These are phyloP conservation scores for Ectemnius continuus DNA, from an alignment of 2,888 invertebrate species.

Conservation along the genomic window DNA sequence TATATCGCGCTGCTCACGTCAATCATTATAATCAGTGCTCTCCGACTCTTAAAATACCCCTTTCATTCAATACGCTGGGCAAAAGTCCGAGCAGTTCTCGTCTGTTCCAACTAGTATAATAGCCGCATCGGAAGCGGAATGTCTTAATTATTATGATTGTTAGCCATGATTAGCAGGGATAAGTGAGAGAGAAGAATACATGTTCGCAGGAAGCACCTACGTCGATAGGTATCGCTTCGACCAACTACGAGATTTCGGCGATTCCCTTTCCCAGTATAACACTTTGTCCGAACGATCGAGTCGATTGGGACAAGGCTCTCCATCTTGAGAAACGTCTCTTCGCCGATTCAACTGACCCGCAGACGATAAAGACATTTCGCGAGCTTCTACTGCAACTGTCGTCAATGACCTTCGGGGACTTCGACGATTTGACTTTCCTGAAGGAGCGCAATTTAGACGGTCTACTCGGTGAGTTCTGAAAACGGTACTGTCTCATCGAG, in stretches of 20 bases:
- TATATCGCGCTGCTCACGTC: too few relatives aligned
- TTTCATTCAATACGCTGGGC: too few relatives aligned
- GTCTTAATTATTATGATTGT: too few relatives aligned
- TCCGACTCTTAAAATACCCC: too few relatives aligned
- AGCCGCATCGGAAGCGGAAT: too few relatives aligned
- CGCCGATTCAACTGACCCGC: slow-evolving; percentile 36
- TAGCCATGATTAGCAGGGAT: background rate
- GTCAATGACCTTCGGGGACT: slow-evolving; percentile 67
- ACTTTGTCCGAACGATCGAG: slow-evolving; percentile 67
- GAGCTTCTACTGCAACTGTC: slow-evolving; percentile 53
- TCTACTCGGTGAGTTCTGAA: slow-evolving; percentile 9
- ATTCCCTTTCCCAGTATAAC: slow-evolving; percentile 70
- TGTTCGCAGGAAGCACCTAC: slow-evolving; percentile 61
- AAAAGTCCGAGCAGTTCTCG: too few relatives aligned
- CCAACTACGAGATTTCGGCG: slow-evolving; percentile 61
- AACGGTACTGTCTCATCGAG: too few relatives aligned
- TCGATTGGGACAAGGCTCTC: slow-evolving; percentile 64
- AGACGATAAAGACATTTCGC: slow-evolving; percentile 46
- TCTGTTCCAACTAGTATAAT: too few relatives aligned
- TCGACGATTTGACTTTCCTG: slow-evolving; percentile 58
- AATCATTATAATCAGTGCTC: too few relatives aligned
- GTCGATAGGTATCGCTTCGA: slow-evolving; percentile 66
- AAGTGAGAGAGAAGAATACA: background rate
- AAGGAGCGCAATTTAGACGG: slow-evolving; percentile 27
- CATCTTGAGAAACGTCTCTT: slow-evolving; percentile 44